Percentiles rank a stretch among this genome's conserved stretches.
phyloP scores from a whole-genome alignment of 2,113 vertebrate species.

The Antigone vipio region DNA sequence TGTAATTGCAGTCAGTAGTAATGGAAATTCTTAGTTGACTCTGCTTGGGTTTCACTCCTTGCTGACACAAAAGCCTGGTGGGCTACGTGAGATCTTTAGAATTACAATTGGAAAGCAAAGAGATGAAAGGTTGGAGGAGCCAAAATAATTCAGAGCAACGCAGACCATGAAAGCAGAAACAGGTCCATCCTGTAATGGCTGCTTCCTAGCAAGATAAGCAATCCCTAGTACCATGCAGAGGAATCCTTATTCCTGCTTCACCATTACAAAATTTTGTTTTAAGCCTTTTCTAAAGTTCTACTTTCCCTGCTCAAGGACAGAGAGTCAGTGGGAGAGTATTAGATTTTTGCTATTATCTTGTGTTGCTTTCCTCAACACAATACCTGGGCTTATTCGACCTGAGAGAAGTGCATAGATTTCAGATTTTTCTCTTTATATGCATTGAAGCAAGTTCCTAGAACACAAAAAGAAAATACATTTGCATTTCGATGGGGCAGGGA shows the following conservation, averaged over 20 bases:
- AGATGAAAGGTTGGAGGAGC: background rate
- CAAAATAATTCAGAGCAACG: background rate
- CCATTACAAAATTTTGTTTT: background rate
- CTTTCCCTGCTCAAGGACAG: background rate
- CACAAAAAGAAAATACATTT: background rate
- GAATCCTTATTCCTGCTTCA: background rate
- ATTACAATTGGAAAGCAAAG: background rate
- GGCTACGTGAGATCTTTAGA: background rate
- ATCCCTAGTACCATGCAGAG: background rate
- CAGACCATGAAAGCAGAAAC: background rate
- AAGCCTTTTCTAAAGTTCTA: background rate
- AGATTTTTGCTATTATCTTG: background rate
- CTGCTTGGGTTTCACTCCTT: conserved; percentile 30
- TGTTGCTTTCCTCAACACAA: background rate
- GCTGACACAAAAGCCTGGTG: background rate
- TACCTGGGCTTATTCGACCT: background rate
- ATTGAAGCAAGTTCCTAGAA: background rate
- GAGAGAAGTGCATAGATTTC: background rate
- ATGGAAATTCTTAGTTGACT: conserved; percentile 37
- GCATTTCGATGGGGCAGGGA: background rate
- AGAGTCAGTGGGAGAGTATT: background rate
- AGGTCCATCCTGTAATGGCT: background rate
- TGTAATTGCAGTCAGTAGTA: background rate
- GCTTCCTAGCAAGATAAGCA: background rate
- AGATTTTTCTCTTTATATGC: background rate